Percentiles rank a stretch among this genome's conserved stretches.
phyloP scores from a whole-genome alignment of 2,797 vertebrate genomes.

The Sebastes nivosus region DNA sequence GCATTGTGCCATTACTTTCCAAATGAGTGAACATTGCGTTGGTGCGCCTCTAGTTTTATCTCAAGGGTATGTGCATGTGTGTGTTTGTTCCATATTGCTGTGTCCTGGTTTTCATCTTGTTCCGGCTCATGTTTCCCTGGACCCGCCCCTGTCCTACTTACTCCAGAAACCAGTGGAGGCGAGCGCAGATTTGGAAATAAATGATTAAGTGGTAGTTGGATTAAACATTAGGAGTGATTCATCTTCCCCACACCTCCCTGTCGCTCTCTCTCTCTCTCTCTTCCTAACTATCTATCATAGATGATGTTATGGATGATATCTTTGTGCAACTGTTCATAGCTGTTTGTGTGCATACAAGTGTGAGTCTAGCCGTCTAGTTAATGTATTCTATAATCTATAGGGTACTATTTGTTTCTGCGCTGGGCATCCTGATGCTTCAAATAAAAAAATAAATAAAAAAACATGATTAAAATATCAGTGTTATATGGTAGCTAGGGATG shows the following conservation, averaged over 20 bases:
- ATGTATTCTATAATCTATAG: neutral
- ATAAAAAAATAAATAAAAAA: neutral
- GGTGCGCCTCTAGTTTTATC: conserved; percentile 37
- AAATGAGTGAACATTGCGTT: conserved; percentile 69
- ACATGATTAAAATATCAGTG: neutral
- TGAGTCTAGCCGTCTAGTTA: neutral
- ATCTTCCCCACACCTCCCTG: neutral
- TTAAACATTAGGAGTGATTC: conserved; percentile 40
- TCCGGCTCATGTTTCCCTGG: conserved; percentile 55
- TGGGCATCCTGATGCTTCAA: neutral
- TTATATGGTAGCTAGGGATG: neutral
- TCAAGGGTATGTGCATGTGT: conserved; percentile 35
- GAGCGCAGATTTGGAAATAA: conserved; percentile 63
- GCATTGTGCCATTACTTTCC: conserved; percentile 58
- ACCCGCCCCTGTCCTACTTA: conserved; percentile 74
- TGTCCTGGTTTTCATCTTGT: conserved; percentile 71
- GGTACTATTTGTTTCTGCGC: neutral
- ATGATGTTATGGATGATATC: neutral
- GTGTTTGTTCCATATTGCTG: conserved; percentile 64
- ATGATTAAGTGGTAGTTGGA: conserved; percentile 65
- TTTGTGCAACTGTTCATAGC: neutral
- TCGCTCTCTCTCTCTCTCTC: neutral
- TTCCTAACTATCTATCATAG: neutral
- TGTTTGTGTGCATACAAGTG: neutral
- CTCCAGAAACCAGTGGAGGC: conserved; percentile 50